Evolutionary conservation across 2,797 vertebrate genomes (phyloP).

Genomic region (Mionectes olivaceus): DNA sequence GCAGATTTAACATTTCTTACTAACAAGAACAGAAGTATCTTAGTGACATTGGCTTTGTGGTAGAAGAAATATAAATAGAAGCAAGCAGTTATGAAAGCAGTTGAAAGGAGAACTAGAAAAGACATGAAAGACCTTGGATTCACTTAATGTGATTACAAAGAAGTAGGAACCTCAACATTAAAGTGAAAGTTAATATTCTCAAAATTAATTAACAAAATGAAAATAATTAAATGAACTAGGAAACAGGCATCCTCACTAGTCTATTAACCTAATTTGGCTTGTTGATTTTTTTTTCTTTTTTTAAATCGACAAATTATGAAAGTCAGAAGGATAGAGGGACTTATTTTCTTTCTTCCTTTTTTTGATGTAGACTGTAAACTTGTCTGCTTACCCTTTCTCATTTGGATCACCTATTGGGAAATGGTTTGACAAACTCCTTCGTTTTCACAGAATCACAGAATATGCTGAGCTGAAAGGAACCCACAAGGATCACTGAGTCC

Average conservation of each 20-base stretch:
- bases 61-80: conserved; percentile 58
- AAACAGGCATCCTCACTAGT: not conserved
- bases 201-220: conserved; percentile 55
- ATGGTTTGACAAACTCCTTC: not conserved
- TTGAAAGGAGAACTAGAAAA: conserved; percentile 57
- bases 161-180: conserved; percentile 30
- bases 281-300: not conserved
- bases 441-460: not conserved
- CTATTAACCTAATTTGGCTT: not conserved
- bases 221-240: conserved; percentile 23
- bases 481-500: no score
- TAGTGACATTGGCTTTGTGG: conserved; percentile 28
- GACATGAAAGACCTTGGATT: conserved; percentile 57
- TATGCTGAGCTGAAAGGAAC: not conserved
- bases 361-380: not conserved
- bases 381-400: not conserved
- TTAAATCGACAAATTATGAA: not conserved
- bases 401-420: not conserved
- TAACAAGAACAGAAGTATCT: conserved; percentile 24
- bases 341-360: not conserved
- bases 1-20: conserved; percentile 35
- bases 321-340: not conserved
- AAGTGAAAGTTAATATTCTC: conserved; percentile 30
- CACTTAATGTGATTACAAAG: conserved; percentile 44
- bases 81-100: conserved; percentile 34